phyloP scores from a whole-genome alignment of 1,140 invertebrate genomes.

The Notospermus geniculatus region DNA sequence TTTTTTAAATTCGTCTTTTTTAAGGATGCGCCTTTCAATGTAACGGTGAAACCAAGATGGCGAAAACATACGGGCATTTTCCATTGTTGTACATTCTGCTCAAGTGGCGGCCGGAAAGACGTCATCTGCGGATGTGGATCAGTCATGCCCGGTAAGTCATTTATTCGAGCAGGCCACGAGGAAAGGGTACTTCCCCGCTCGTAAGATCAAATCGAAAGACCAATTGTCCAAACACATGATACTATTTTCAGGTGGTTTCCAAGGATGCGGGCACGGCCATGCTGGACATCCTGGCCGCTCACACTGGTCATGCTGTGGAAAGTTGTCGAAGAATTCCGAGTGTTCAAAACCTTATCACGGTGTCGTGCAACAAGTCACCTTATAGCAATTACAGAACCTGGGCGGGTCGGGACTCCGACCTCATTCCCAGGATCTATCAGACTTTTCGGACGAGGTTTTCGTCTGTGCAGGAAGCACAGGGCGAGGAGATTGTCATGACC shows the following conservation, averaged over 20 bases:
- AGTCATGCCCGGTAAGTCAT: neutral
- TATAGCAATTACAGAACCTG: constrained; percentile 3
- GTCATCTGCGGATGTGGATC: constrained; percentile 5
- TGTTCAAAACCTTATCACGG: constrained; percentile 10
- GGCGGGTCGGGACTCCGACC: too few species aligned
- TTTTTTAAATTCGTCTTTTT: neutral
- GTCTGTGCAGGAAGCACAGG: too few species aligned
- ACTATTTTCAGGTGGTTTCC: constrained; percentile 1
- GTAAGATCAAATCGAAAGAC: too few species aligned
- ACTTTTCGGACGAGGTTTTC: too few species aligned
- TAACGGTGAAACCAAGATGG: neutral
- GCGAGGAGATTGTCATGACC: too few species aligned
- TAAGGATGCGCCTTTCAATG: neutral
- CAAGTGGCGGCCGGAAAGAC: constrained; percentile 1
- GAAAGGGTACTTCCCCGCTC: too few species aligned
- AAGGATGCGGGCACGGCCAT: constrained; percentile 1
- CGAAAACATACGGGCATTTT: constrained; percentile 7
- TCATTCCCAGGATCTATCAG: too few species aligned
- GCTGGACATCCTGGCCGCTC: neutral
- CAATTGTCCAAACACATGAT: too few species aligned
- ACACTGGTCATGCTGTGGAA: constrained; percentile 8
- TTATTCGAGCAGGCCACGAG: too few species aligned
- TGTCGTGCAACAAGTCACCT: constrained; percentile 4
- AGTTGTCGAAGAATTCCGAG: neutral
- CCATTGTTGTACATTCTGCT: constrained; percentile 8